Conservation (phyloP, 2,113 vertebrate genomes). For the Galemys pyrenaicus region DNA sequence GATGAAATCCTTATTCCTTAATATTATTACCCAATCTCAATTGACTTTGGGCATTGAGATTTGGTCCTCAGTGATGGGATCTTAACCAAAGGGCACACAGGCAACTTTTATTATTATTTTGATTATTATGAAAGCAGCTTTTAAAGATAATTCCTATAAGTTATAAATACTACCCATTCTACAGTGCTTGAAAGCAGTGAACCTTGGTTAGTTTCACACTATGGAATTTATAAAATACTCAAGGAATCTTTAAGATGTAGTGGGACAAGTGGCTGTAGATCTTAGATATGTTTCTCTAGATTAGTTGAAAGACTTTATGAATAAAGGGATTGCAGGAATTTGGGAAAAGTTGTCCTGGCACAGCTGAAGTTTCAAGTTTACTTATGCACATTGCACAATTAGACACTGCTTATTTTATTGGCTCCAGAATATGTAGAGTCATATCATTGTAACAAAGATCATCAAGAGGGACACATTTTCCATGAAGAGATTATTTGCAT, state of each 20-base stretch:
- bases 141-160: background rate
- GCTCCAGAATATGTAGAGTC: background rate
- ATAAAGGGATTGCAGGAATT: background rate
- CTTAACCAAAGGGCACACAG: background rate
- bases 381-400: background rate
- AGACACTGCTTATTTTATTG: background rate
- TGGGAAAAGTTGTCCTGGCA: background rate
- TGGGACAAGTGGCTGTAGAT: background rate
- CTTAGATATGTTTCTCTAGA: background rate
- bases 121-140: background rate
- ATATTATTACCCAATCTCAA: background rate
- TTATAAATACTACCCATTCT: conserved; percentile 10
- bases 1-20: background rate
- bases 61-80: background rate
- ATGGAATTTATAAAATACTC: background rate
- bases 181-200: background rate
- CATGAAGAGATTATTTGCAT: background rate
- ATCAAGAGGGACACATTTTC: background rate
- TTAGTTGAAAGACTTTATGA: conserved; percentile 22
- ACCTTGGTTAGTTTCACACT: background rate
- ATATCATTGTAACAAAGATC: background rate
- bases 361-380: background rate
- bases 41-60: background rate
- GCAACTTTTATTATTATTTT: background rate
- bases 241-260: background rate